Base-by-base conservation (phyloP, 1,140 invertebrate genomes). In the Zelostemma sp. region DNA sequence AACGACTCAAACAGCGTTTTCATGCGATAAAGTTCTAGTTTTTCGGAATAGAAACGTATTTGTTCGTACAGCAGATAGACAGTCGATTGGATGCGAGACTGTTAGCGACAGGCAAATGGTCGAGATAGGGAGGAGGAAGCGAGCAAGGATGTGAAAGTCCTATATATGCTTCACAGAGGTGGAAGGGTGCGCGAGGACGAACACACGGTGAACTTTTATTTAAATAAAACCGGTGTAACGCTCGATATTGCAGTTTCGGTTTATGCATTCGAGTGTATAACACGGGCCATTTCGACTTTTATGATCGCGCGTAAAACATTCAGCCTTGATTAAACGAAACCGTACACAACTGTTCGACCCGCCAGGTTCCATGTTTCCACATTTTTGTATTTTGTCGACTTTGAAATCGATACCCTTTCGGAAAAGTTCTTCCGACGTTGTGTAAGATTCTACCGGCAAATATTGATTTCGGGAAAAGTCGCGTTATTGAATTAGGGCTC, bases 221-320 rank as follows among this genome's bases (percentile, higher is more conserved):
- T 82, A 82, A 83, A 85, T 85, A 84, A 84, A 84, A 82, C 72
- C 73, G 74, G 70, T 81, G 77, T 85, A 83, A 84, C 83, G 62
- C 73, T 72, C 77, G 77, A 82, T 83, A 83, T 83, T 83, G 75
- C 73, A 79, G 78, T 82, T 83, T 75, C 64, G 76, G 77, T 84
- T 85, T 83, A 85, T 85, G 83, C 77, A 84, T 80, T 79, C 77
- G 72, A 79, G 78, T 77, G 75, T 83, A 83, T 82, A 83, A 83
- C 83, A 85, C 76, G 77, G 64, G 61, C 76, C 72, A 79, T 83
- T 85, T 66, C 77, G 72, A 74, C 74, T 84, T 84, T 85, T 83
- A 84, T 83, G 82, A 82, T 79, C 68, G 75, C 57, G 66, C 81
- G 79, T 85, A 83, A 84, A 84, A 81, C 80, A 84, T 81, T 80